Conservation (phyloP, 1,140 invertebrate genomes). For the Zeugodacus cucurbitae region DNA sequence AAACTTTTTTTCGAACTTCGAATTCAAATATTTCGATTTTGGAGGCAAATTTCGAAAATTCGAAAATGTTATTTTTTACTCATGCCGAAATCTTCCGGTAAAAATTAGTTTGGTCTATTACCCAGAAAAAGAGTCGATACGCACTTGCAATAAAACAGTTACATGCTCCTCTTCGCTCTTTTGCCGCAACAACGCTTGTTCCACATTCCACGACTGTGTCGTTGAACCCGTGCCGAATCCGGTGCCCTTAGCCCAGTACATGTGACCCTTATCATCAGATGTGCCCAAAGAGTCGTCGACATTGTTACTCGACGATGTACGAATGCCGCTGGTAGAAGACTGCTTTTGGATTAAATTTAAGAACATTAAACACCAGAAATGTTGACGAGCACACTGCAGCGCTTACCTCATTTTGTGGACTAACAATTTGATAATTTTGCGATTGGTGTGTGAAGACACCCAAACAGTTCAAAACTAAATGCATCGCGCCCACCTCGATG, state of each 20-base stretch:
- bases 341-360: not conserved
- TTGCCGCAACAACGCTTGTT: slow-evolving; percentile 89
- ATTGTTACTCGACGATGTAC: slow-evolving; percentile 40
- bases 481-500: slow-evolving; percentile 84
- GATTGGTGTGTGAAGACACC: slow-evolving; percentile 89
- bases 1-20: too few species aligned
- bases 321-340: slow-evolving; percentile 42
- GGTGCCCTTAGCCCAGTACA: slow-evolving; percentile 95
- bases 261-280: slow-evolving; percentile 81
- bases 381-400: not conserved
- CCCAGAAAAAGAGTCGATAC: too few species aligned
- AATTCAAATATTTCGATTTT: too few species aligned
- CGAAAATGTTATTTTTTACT: too few species aligned
- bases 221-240: slow-evolving; percentile 96
- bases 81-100: too few species aligned
- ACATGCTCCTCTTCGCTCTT: slow-evolving; percentile 93
- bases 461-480: slow-evolving; percentile 86
- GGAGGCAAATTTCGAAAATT: too few species aligned
- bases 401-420: slow-evolving; percentile 54
- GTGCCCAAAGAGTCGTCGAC: slow-evolving; percentile 52
- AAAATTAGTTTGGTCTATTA: too few species aligned
- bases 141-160: slow-evolving; percentile 78
- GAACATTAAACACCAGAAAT: not conserved
- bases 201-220: slow-evolving; percentile 95
- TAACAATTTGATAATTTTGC: slow-evolving; percentile 55